Evolutionary conservation across 2,113 vertebrate species (phyloP).

Genomic region (Hyaena hyaena): DNA sequence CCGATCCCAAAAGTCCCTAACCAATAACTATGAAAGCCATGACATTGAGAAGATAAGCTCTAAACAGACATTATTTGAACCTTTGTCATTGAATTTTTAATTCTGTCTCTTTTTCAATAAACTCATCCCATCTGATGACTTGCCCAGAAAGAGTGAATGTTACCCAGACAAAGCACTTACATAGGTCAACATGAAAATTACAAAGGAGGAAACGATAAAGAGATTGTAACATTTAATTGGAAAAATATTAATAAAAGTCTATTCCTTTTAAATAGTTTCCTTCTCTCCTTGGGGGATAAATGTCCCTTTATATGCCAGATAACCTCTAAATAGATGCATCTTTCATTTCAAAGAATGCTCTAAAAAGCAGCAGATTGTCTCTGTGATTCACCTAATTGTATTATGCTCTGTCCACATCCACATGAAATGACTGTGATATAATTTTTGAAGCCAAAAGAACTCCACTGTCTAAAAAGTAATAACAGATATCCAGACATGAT

Average conservation of each 20-base stretch:
- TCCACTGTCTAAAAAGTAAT: slow-evolving; percentile 64
- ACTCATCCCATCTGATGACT: slow-evolving; percentile 54
- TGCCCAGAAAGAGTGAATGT: not conserved
- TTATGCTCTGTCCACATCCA: slow-evolving; percentile 42
- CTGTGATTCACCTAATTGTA: slow-evolving; percentile 57
- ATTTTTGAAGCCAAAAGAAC: slow-evolving; percentile 53
- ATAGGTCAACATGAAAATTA: slow-evolving; percentile 50
- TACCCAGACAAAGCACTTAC: slow-evolving; percentile 42
- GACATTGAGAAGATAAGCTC: slow-evolving; percentile 65
- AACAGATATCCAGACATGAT: slow-evolving; percentile 79
- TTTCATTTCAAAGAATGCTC: slow-evolving; percentile 58
- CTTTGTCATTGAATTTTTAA: slow-evolving; percentile 70
- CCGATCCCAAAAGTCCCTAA: slow-evolving; percentile 48
- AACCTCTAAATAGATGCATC: slow-evolving; percentile 45
- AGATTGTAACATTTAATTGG: slow-evolving; percentile 49
- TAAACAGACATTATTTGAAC: slow-evolving; percentile 60
- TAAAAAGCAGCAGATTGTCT: slow-evolving; percentile 39
- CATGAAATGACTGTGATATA: slow-evolving; percentile 46
- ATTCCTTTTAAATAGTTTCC: slow-evolving; percentile 32
- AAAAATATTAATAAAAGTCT: slow-evolving; percentile 68
- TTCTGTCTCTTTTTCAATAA: slow-evolving; percentile 71
- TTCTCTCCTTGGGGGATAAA: slow-evolving; percentile 59
- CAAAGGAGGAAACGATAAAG: slow-evolving; percentile 45
- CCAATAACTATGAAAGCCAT: slow-evolving; percentile 61
- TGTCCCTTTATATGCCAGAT: slow-evolving; percentile 34